phyloP scores from a whole-genome alignment of 2,888 invertebrate species.

The Agonopterix arenella region DNA sequence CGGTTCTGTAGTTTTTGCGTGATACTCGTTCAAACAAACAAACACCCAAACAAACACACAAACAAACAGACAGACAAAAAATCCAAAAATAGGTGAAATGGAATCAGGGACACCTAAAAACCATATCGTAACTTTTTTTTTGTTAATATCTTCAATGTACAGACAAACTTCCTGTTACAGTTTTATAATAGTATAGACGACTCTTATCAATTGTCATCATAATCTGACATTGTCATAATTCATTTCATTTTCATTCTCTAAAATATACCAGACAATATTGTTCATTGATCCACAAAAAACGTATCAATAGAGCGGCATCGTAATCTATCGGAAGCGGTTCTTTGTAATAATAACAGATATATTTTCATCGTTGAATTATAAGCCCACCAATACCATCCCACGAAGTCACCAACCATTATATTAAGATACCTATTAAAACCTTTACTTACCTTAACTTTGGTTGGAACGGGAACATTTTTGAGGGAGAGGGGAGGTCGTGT shows the following conservation, averaged over 20 bases:
- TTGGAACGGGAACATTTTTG: neutral
- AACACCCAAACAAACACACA: no score
- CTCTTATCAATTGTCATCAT: neutral
- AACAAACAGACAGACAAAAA: no score
- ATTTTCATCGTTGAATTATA: slow-evolving; percentile 15
- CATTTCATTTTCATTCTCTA: no score
- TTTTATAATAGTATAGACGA: no score
- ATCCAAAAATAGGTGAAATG: no score
- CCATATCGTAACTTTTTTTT: no score
- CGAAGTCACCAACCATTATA: neutral
- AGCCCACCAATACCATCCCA: slow-evolving; percentile 10
- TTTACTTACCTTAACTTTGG: no score
- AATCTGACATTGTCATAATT: neutral
- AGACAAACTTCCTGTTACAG: no score
- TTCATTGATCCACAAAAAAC: neutral
- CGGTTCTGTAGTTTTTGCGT: no score
- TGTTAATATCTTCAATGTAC: no score
- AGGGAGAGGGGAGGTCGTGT: slow-evolving; percentile 8
- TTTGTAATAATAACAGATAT: slow-evolving; percentile 14
- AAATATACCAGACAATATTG: neutral
- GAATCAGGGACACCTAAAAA: no score
- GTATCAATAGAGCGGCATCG: slow-evolving; percentile 7
- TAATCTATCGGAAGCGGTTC: slow-evolving; percentile 2
- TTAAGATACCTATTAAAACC: neutral
- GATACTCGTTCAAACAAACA: no score